Evolutionary conservation across 92 coral and sea anemone species (phyloP).

Genomic region (Paragorgia papillata): DNA sequence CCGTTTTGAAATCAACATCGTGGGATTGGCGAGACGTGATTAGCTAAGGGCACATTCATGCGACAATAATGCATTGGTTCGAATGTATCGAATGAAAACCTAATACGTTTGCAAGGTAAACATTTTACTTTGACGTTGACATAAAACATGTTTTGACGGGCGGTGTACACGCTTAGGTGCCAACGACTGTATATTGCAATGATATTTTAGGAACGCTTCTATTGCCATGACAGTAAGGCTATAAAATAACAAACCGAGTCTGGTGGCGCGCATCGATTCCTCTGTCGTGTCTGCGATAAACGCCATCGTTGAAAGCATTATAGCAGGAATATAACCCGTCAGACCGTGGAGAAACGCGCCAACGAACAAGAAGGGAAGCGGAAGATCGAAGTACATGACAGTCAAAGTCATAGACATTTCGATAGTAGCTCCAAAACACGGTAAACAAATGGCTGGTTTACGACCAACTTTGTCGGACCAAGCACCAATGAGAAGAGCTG

Average conservation of each 20-base stretch:
- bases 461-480: constrained; percentile 49
- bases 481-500: constrained; percentile 23
- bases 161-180: too few species aligned
- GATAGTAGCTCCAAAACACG: constrained; percentile 31
- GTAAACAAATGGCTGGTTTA: constrained; percentile 32
- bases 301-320: constrained; percentile 37
- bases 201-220: too few species aligned
- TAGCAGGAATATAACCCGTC: constrained; percentile 33
- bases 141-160: too few species aligned
- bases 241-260: constrained; percentile 7
- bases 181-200: too few species aligned
- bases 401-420: constrained; percentile 23
- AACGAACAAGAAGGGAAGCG: constrained; percentile 25
- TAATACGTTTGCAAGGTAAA: too few species aligned
- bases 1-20: too few species aligned
- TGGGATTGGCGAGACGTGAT: too few species aligned
- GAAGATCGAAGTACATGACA: constrained; percentile 32
- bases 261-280: constrained; percentile 26
- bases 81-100: too few species aligned
- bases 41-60: too few species aligned
- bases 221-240: too few species aligned
- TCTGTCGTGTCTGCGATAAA: constrained; percentile 34
- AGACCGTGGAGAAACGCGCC: constrained; percentile 37
- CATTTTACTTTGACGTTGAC: too few species aligned
- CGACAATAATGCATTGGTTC: too few species aligned